Conservation (phyloP, 2,113 vertebrate genomes). For the Dissostichus mawsoni region DNA sequence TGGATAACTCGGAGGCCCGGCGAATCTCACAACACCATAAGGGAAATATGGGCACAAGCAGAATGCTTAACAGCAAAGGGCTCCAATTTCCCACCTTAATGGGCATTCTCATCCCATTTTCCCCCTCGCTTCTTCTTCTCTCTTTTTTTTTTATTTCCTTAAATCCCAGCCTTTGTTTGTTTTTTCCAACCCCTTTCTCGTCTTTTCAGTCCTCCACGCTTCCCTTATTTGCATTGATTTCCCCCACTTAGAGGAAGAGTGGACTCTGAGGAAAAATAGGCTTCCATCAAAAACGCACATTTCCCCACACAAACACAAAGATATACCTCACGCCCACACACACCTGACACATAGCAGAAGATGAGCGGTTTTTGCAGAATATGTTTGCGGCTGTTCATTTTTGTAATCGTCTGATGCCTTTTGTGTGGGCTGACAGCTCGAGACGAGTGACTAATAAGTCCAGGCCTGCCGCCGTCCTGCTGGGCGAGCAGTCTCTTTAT, state of each 20-base stretch:
- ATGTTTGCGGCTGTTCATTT: conserved; percentile 81
- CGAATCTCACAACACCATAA: conserved; percentile 81
- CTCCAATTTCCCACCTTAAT: conserved; percentile 87
- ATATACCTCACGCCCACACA: conserved; percentile 47
- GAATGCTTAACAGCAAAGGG: conserved; percentile 86
- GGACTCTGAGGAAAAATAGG: conserved; percentile 73
- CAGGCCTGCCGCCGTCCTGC: conserved; percentile 79
- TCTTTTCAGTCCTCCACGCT: conserved; percentile 63
- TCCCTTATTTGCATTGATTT: conserved; percentile 82
- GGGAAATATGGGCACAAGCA: conserved; percentile 84
- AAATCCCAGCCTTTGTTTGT: conserved; percentile 72
- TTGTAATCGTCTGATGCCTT: conserved; percentile 83
- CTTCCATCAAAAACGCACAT: conserved; percentile 71
- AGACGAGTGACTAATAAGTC: conserved; percentile 86
- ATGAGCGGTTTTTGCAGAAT: conserved; percentile 70
- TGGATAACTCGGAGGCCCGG: conserved; percentile 82
- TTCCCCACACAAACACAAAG: conserved; percentile 21
- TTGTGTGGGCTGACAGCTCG: conserved; percentile 85
- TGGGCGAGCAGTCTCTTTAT: conserved; percentile 79
- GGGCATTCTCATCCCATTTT: conserved; percentile 70
- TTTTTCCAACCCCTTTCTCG: conserved; percentile 53
- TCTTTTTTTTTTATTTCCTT: conserved; percentile 53
- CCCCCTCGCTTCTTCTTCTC: conserved; percentile 53
- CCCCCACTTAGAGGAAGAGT: conserved; percentile 75
- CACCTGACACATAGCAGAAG: conserved; percentile 74